Evolutionary conservation across 53 echinoderm and acorn worm genomes (phyloP), one percentile per base, ranked within the genome.

Genomic region (Zoroaster sp.): DNA sequence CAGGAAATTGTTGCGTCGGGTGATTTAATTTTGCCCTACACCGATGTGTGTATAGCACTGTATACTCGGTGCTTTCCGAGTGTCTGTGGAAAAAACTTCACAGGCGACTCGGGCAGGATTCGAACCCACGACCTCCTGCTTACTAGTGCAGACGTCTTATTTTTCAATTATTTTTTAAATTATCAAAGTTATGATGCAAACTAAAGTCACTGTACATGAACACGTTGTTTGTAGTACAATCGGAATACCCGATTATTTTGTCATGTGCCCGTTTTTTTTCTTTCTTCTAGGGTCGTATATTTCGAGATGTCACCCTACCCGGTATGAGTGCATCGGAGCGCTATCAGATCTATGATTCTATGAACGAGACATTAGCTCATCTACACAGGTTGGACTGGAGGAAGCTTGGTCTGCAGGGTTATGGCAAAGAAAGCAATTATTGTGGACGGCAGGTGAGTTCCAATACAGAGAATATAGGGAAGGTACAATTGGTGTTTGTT

Each of bases 381-480:
- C 92, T 97, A 1, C 95, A 95, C 52, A 69, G 86, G 21, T 52
- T 97, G 17, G 90, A 94, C 66, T 97, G 82, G 89, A 90, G 83
- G 47, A 77, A 83, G 70, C 55, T 92, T 40, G 97, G 94, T 63
- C 74, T 97, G 40, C 87, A 86, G 63, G 82, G 71, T 5, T 97
- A 90, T 55, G 97, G 97, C 21, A 94, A 91, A 75, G 90, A 85
- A 28, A 88, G 83, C 36, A 91, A 87, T 40, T 97, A 95, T 87
- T 94, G 94, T 73, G 77, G 87, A 59, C 95, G 97, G 83, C 97
- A 97, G 97, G 97, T 97, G 52, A 21, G 78, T 4, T 42, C 14
- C 0, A 30, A 17, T 14, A 36, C 39, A 3, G n/a, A n/a, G n/a
- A n/a, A n/a, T n/a, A n/a, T n/a, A n/a, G n/a, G n/a, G n/a, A n/a